Evolutionary conservation across 2,797 vertebrate genomes (phyloP).

Genomic region (Chrysolophus pictus): DNA sequence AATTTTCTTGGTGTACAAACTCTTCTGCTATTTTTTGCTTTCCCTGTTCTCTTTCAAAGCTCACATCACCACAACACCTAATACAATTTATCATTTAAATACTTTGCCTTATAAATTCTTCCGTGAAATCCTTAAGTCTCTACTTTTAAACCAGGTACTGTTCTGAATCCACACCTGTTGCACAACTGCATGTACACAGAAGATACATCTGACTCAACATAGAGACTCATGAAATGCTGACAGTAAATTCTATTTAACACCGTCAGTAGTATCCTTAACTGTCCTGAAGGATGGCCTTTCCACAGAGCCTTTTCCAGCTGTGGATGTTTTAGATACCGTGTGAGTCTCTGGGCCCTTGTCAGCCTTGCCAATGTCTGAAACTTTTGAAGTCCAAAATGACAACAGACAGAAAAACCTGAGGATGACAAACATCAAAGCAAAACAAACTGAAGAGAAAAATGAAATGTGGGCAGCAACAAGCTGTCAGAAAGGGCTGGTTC

Average conservation of each 20-base stretch:
- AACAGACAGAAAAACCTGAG: not conserved
- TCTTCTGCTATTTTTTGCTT: not conserved
- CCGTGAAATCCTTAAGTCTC: not conserved
- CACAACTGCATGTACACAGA: not conserved
- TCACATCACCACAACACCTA: not conserved
- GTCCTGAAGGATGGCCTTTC: not conserved
- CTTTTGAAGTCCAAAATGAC: not conserved
- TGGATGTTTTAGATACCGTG: fast-evolving
- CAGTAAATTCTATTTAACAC: not conserved
- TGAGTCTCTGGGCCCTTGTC: fast-evolving
- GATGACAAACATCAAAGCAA: not conserved
- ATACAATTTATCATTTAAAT: not conserved
- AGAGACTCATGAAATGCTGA: not conserved
- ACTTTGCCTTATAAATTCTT: not conserved
- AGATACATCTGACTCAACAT: fast-evolving
- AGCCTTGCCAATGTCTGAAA: not conserved
- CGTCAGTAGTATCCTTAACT: fast-evolving
- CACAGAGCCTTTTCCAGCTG: not conserved
- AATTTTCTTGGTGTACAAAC: not conserved
- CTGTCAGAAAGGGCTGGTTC: not conserved
- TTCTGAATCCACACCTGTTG: not conserved
- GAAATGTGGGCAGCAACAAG: not conserved
- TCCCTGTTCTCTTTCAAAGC: not conserved
- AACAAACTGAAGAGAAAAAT: not conserved
- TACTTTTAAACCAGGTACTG: not conserved